phyloP scores from a whole-genome alignment of 1,140 invertebrate species.

The Acromyrmex heyeri region DNA sequence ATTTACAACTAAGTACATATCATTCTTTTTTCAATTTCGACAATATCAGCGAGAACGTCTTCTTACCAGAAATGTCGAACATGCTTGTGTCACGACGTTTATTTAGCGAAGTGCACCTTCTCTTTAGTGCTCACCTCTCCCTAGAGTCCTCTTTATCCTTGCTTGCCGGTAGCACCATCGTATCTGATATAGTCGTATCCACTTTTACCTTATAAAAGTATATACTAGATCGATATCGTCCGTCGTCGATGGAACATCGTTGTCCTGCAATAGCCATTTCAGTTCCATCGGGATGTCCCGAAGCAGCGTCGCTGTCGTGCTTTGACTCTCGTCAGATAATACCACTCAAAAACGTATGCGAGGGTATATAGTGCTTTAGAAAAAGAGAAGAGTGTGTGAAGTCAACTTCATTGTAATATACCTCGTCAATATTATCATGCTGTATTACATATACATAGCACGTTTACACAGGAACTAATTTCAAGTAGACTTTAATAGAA shows the following conservation, averaged over 20 bases:
- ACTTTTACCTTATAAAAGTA: slow-evolving; percentile 64
- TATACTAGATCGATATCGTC: slow-evolving; percentile 59
- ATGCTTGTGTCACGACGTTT: slow-evolving; percentile 56
- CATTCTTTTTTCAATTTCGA: slow-evolving; percentile 29
- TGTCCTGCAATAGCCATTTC: slow-evolving; percentile 52
- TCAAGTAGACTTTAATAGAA: slow-evolving; percentile 35
- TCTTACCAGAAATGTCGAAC: slow-evolving; percentile 46
- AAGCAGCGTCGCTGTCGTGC: slow-evolving; percentile 8
- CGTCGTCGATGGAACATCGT: slow-evolving; percentile 53
- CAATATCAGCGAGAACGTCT: slow-evolving; percentile 17
- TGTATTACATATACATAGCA: slow-evolving; percentile 22
- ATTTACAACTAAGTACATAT: background rate
- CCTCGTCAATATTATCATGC: background rate
- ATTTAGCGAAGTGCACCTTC: slow-evolving; percentile 72
- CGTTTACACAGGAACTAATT: slow-evolving; percentile 13
- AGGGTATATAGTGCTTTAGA: background rate
- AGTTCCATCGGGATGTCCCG: slow-evolving; percentile 38
- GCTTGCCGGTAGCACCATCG: slow-evolving; percentile 33
- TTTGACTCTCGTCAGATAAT: slow-evolving; percentile 41
- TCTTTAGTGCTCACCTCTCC: slow-evolving; percentile 48
- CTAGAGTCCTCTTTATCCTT: slow-evolving; percentile 62
- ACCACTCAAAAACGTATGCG: slow-evolving; percentile 35
- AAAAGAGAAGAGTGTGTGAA: slow-evolving; percentile 6
- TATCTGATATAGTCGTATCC: slow-evolving; percentile 59
- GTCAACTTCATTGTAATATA: slow-evolving; percentile 18